Evolutionary conservation across 2,797 vertebrate genomes (phyloP).

Genomic region (Notoglanidium macrostoma): DNA sequence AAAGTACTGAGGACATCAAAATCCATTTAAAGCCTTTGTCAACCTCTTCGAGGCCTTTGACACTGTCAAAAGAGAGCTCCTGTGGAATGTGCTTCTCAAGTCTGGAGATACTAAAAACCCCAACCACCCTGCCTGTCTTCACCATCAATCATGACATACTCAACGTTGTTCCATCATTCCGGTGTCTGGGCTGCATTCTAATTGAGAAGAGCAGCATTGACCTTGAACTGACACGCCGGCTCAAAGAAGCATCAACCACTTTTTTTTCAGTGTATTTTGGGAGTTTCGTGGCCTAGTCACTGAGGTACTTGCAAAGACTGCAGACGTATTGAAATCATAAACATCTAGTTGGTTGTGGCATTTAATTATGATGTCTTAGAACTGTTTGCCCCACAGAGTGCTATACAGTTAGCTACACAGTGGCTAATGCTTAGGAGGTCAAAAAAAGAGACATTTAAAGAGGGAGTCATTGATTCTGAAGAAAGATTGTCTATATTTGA

Average conservation of each 20-base stretch:
- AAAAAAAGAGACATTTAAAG: neutral
- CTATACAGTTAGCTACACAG: neutral
- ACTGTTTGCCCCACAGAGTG: neutral
- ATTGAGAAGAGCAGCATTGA: neutral
- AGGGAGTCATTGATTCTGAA: too few relatives aligned
- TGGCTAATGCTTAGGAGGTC: neutral
- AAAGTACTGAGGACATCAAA: slow-evolving; percentile 15
- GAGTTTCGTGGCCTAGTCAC: neutral
- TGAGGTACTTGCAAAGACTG: neutral
- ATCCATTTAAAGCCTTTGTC: neutral
- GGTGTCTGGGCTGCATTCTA: neutral
- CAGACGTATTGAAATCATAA: neutral
- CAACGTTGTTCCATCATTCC: slow-evolving; percentile 1
- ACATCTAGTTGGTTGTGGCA: neutral
- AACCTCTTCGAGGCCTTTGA: neutral
- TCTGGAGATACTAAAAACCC: neutral
- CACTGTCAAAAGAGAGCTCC: neutral
- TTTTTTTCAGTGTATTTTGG: neutral
- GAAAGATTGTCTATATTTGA: too few relatives aligned
- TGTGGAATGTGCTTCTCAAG: neutral
- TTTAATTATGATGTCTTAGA: neutral
- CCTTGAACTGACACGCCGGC: neutral
- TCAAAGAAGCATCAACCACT: neutral
- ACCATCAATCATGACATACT: neutral
- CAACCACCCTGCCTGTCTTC: neutral